Conservation (phyloP, 53 echinoderm and acorn worm species). For the Luidia sarsii region DNA sequence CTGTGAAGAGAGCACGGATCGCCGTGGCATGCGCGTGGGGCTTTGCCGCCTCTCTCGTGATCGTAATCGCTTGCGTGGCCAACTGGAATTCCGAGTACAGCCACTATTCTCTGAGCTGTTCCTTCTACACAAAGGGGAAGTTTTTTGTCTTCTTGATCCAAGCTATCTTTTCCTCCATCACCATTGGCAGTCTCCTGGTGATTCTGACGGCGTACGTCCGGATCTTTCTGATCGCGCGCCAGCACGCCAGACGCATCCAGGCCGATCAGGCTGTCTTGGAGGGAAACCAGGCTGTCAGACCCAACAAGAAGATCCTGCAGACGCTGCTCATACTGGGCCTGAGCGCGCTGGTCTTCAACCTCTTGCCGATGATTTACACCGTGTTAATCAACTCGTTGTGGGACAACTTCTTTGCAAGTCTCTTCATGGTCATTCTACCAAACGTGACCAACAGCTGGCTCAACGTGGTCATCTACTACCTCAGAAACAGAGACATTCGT, state of each 20-base stretch:
- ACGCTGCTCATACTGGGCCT: slow-evolving; percentile 22
- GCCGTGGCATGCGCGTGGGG: neutral
- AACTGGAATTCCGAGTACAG: neutral
- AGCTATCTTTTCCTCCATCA: too few relatives aligned
- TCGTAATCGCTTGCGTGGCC: neutral
- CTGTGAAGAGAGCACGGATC: slow-evolving; percentile 8
- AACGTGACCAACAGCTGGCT: slow-evolving; percentile 13
- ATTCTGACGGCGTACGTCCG: slow-evolving; percentile 6
- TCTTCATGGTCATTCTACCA: neutral
- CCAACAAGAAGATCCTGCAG: slow-evolving; percentile 2
- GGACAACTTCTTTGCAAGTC: neutral
- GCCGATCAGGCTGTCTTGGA: neutral
- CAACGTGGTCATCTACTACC: slow-evolving; percentile 24
- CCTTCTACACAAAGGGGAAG: neutral
- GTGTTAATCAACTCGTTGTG: neutral
- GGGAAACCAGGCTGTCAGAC: neutral
- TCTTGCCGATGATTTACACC: neutral
- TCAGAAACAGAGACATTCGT: neutral
- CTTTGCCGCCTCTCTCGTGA: neutral
- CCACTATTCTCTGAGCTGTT: neutral
- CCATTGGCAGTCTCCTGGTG: neutral
- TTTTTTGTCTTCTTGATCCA: neutral
- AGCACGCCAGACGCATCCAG: slow-evolving; percentile 25
- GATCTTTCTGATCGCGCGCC: slow-evolving; percentile 14
- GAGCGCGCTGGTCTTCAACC: neutral